Percentiles rank a stretch among this genome's conserved stretches.
These are phyloP conservation scores for Hylyphantes graminicola DNA, from an alignment of 1,140 invertebrate species.

Conservation along the genomic window DNA sequence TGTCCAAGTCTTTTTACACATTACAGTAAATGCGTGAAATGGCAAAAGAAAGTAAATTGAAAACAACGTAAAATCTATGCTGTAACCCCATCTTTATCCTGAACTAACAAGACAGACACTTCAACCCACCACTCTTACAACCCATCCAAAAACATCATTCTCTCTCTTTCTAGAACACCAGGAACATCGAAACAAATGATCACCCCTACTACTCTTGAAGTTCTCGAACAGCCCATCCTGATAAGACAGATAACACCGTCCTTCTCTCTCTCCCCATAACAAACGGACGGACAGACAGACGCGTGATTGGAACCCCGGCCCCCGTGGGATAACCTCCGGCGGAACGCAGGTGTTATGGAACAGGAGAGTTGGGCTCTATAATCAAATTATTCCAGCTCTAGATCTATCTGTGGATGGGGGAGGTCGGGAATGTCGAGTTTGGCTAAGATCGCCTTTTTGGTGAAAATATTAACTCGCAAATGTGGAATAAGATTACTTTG, in stretches of 20 bases:
- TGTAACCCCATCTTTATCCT: no score
- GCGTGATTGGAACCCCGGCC: conserved; percentile 54
- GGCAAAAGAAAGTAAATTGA: no score
- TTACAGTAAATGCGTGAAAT: no score
- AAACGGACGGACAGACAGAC: conserved; percentile 43
- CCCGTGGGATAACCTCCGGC: conserved; percentile 24
- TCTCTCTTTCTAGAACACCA: neutral
- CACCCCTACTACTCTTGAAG: neutral
- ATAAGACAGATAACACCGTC: conserved; percentile 44
- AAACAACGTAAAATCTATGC: no score
- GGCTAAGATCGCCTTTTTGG: no score
- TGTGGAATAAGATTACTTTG: no score
- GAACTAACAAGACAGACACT: no score
- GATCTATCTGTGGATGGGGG: neutral
- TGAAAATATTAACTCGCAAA: no score
- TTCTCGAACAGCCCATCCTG: neutral
- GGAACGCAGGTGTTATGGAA: conserved; percentile 55
- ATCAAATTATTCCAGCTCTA: conserved; percentile 58
- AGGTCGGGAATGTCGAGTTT: no score
- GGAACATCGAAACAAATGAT: conserved; percentile 48
- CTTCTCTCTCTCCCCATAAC: conserved; percentile 19
- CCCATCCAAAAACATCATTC: neutral
- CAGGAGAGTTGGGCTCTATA: conserved; percentile 42
- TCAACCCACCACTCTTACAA: neutral
- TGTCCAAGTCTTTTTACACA: no score